Evolutionary conservation across 1,140 invertebrate species (phyloP).

Genomic region (Neodiprion lecontei): DNA sequence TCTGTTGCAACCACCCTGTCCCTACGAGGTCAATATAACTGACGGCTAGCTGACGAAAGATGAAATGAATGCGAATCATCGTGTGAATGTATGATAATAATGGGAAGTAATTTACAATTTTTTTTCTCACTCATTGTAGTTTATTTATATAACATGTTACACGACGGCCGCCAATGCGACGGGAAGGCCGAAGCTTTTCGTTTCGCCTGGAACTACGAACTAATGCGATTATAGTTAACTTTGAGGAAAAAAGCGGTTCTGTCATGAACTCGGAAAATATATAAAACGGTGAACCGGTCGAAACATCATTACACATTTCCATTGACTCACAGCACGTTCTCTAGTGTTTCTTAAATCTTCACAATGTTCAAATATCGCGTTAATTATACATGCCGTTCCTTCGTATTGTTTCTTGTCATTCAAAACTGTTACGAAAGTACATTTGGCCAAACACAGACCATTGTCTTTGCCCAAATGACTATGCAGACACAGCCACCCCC

Average conservation of each 20-base stretch:
- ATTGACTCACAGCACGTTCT: background rate
- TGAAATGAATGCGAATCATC: background rate
- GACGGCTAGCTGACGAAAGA: background rate
- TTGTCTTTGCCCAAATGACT: background rate
- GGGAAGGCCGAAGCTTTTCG: background rate
- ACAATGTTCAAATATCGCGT: background rate
- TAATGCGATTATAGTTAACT: background rate
- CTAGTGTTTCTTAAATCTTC: background rate
- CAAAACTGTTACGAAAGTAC: conserved; percentile 1
- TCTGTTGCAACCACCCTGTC: background rate
- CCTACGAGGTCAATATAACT: background rate
- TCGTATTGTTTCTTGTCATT: background rate
- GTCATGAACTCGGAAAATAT: background rate
- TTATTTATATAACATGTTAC: background rate
- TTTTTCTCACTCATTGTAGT: background rate
- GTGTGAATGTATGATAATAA: conserved; percentile 2
- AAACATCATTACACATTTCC: background rate
- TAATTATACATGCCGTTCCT: background rate
- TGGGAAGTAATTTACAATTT: conserved; percentile 2
- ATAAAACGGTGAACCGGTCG: background rate
- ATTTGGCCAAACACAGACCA: background rate
- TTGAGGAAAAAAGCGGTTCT: background rate
- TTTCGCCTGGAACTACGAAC: background rate
- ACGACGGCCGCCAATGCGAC: background rate
- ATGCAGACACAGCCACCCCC: background rate